These are phyloP conservation scores for Bombus polaris DNA, from an alignment of 1,140 invertebrate genomes.

Conservation along the genomic window DNA sequence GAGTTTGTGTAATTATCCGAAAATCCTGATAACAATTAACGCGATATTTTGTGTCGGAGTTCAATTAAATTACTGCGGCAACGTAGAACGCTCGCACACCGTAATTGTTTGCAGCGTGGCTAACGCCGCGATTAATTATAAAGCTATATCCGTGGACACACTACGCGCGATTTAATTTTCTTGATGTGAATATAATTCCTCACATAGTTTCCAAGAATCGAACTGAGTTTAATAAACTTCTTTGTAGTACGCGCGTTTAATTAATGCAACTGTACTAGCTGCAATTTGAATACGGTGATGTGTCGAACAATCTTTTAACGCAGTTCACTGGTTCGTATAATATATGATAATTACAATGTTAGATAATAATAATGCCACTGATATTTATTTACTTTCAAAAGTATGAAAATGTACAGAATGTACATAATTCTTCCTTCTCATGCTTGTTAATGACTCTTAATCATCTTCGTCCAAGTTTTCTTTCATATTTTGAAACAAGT, in stretches of 20 bases:
- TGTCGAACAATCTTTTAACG: background rate
- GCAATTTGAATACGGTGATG: background rate
- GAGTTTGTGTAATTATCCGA: background rate
- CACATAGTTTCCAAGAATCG: background rate
- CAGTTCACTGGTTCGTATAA: background rate
- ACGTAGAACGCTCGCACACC: too few relatives aligned
- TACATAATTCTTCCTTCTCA: too few relatives aligned
- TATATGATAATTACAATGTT: too few relatives aligned
- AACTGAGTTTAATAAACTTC: background rate
- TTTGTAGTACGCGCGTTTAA: background rate
- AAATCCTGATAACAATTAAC: slow-evolving; percentile 7
- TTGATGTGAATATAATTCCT: background rate
- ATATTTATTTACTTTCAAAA: too few relatives aligned
- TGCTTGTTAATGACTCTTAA: too few relatives aligned
- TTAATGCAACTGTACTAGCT: background rate
- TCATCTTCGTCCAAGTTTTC: too few relatives aligned
- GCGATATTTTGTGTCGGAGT: background rate
- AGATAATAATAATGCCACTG: too few relatives aligned
- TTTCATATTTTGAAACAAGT: too few relatives aligned
- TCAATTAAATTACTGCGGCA: slow-evolving; percentile 10
- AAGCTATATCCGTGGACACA: background rate
- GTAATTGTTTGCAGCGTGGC: background rate
- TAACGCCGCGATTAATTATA: slow-evolving; percentile 24
- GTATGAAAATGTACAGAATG: too few relatives aligned
- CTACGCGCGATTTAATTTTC: background rate